phyloP scores from a whole-genome alignment of 2,797 vertebrate genomes.

The Epinephelus coioides region DNA sequence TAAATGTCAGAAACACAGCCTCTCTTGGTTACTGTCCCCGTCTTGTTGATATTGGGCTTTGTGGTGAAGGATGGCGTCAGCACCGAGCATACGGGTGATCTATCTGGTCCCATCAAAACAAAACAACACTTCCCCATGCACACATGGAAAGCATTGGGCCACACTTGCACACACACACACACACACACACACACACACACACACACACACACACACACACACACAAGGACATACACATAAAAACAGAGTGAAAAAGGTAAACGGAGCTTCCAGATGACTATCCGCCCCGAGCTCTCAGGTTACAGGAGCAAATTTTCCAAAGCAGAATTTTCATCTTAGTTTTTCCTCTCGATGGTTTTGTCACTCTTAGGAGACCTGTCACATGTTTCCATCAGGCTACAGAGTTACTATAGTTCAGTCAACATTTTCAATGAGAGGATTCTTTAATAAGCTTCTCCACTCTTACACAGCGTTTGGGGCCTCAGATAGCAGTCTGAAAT shows the following conservation, averaged over 20 bases:
- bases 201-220: background rate
- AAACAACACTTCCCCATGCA: constrained; percentile 61
- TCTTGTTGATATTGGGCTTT: constrained; percentile 65
- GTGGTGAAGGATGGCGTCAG: constrained; percentile 60
- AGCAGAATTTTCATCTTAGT: constrained; percentile 72
- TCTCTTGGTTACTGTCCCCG: constrained; percentile 56
- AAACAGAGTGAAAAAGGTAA: constrained; percentile 67
- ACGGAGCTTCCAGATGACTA: constrained; percentile 80
- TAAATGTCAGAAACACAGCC: constrained; percentile 55
- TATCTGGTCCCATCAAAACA: constrained; percentile 76
- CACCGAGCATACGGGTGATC: constrained; percentile 54
- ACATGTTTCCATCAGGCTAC: constrained; percentile 58
- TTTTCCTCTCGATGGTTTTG: constrained; percentile 64
- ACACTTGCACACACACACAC: constrained; percentile 50
- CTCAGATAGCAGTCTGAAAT: constrained; percentile 12
- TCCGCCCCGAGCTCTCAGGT: constrained; percentile 66
- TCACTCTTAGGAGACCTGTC: constrained; percentile 49
- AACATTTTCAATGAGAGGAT: constrained; percentile 13
- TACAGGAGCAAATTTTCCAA: constrained; percentile 79
- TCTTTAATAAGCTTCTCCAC: background rate
- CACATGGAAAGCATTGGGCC: constrained; percentile 79
- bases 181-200: constrained; percentile 42
- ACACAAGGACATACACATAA: constrained; percentile 41
- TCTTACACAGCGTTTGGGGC: background rate
- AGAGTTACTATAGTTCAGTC: constrained; percentile 47